These are phyloP conservation scores for Huso huso DNA, from an alignment of 2,797 vertebrate species.

Conservation along the genomic window DNA sequence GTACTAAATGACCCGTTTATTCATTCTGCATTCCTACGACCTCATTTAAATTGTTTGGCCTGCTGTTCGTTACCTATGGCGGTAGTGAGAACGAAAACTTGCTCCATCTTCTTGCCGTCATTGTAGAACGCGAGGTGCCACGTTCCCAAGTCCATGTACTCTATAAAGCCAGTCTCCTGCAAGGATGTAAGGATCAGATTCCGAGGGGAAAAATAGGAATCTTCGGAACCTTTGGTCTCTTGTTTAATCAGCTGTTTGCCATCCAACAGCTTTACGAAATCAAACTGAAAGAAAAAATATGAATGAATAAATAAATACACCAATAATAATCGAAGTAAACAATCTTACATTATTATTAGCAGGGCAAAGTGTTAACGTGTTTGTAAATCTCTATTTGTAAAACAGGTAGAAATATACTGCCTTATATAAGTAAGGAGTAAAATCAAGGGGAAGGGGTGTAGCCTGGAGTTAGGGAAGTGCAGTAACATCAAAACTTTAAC, in stretches of 20 bases:
- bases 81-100: conserved; percentile 83
- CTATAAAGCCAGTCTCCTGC: conserved; percentile 90
- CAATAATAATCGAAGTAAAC: not conserved
- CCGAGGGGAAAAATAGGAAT: conserved; percentile 65
- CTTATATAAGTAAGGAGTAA: too few relatives aligned
- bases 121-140: conserved; percentile 95
- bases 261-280: conserved; percentile 92
- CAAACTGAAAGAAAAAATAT: conserved; percentile 66
- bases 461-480: too few relatives aligned
- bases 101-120: conserved; percentile 86
- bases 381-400: not conserved
- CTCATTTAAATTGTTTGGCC: conserved; percentile 14
- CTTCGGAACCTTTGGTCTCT: conserved; percentile 67
- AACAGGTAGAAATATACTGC: not conserved
- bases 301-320: not conserved
- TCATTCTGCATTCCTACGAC: conserved; percentile 21
- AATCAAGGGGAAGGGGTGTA: too few relatives aligned
- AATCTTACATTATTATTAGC: not conserved
- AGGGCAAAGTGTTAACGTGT: not conserved
- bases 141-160: conserved; percentile 90
- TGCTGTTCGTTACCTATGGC: conserved; percentile 68
- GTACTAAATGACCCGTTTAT: too few relatives aligned
- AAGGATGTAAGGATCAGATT: conserved; percentile 80
- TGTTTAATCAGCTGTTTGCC: conserved; percentile 85
- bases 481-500: too few relatives aligned